Base-by-base conservation (phyloP, 2,797 vertebrate genomes). In the Chaetophractus vellerosus region DNA sequence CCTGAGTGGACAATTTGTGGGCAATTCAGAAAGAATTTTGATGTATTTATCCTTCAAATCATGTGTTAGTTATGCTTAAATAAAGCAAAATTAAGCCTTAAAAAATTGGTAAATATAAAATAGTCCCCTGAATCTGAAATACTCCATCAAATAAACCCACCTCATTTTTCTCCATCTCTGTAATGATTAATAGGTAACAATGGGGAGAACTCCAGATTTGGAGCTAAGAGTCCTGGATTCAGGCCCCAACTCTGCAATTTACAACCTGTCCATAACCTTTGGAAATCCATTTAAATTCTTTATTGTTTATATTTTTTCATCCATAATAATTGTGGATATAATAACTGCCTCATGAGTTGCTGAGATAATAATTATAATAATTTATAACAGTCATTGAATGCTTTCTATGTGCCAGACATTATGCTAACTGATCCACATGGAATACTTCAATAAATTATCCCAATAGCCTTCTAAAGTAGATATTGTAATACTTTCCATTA, bases 291-390 rank as follows among this genome's bases (percentile, higher is more conserved):
- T 93, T 76, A 45, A 80, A n/a, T 85, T 6, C 21, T 41, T 33
- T 63, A 1, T 66, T 88, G 16, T 76, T 88, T 23, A 72, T 31
- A 75, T 52, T 95, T 92, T 75, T 86, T 93, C 31, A 59, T 76
- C 26, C 63, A 6, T 79, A 36, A 64, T 38, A 52, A 75, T 75
- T 74, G 52, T 52, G 15, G 79, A 66, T 64, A 1, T 68, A 24
- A 50, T 55, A 88, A 41, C 33, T 52, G 26, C 11, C 31, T 85
- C 26, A 45, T 41, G 36, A 28, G 18, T 50, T 90, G 15, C 19
- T 66, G n/a, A 21, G n/a, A 74, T 24, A 92, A 69, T 18, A 83
- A 81, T 55, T 41, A 66, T 11, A 76, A 41, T 61, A 63, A 55
- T 55, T 86, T 71, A 63, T 86, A 76, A 74, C 12, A 90, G 33